Conservation (phyloP, 1,140 invertebrate species). For the Tetramorium alpestre region DNA sequence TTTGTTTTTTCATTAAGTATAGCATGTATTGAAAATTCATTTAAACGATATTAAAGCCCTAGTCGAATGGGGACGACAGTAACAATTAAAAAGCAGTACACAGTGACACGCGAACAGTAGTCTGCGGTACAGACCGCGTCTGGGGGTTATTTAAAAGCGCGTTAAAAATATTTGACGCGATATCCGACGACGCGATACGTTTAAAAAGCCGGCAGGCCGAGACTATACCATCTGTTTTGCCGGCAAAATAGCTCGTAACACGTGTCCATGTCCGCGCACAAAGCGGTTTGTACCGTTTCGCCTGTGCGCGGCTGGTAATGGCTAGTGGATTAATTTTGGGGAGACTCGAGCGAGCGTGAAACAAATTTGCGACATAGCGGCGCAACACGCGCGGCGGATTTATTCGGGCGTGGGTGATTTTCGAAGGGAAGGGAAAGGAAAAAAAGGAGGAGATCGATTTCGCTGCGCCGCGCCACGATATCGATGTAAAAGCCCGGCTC, state of each 20-base stretch:
- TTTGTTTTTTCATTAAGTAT: not conserved
- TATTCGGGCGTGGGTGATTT: conserved; percentile 50
- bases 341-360: conserved; percentile 20
- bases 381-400: not conserved
- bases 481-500: not conserved
- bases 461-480: conserved; percentile 5
- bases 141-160: conserved; percentile 50
- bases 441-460: conserved; percentile 35
- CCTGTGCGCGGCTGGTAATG: conserved; percentile 39
- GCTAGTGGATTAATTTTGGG: conserved; percentile 55
- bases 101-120: not conserved
- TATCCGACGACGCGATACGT: conserved; percentile 22
- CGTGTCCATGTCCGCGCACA: conserved; percentile 46
- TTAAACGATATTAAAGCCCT: not conserved
- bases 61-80: not conserved
- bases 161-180: conserved; percentile 56
- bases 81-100: conserved; percentile 42
- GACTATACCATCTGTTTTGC: conserved; percentile 54
- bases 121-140: not conserved
- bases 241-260: conserved; percentile 55
- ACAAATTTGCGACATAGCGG: conserved; percentile 49
- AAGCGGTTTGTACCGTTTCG: conserved; percentile 54
- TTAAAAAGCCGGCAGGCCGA: conserved; percentile 35
- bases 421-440: not conserved
- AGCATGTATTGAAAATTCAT: not conserved